phyloP scores from a whole-genome alignment of 2,113 vertebrate genomes.

The Semnopithecus entellus region DNA sequence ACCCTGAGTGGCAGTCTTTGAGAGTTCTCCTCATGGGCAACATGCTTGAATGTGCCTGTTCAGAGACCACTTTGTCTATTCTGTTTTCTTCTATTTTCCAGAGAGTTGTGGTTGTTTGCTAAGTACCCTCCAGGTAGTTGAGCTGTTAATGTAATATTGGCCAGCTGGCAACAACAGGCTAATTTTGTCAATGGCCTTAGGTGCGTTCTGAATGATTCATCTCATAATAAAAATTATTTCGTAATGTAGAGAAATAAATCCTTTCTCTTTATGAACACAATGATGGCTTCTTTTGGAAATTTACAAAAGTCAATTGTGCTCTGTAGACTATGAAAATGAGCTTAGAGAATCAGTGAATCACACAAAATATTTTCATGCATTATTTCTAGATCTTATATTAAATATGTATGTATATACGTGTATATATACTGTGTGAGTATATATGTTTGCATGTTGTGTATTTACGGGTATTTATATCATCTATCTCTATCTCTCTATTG shows the following conservation, averaged over 20 bases:
- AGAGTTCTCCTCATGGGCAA: not conserved
- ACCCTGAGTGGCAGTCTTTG: not conserved
- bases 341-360: not conserved
- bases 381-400: not conserved
- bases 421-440: not conserved
- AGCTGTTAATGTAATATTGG: constrained; percentile 10
- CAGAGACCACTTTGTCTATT: not conserved
- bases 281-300: not conserved
- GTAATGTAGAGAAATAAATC: constrained; percentile 25
- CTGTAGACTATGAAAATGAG: not conserved
- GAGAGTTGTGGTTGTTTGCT: not conserved
- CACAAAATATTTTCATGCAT: not conserved
- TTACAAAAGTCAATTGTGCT: not conserved
- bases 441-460: too few relatives aligned
- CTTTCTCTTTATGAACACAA: not conserved
- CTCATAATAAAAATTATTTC: constrained; percentile 5
- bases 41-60: not conserved
- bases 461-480: too few relatives aligned
- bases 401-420: not conserved
- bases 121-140: not conserved
- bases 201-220: constrained; percentile 25
- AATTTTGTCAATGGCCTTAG: constrained; percentile 12
- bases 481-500: not conserved
- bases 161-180: not conserved
- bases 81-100: constrained; percentile 7